A percentile compares a stretch with the other conserved stretches of the same genome.
Conservation (phyloP, 2,888 invertebrate species). For the Clunio marinus region DNA sequence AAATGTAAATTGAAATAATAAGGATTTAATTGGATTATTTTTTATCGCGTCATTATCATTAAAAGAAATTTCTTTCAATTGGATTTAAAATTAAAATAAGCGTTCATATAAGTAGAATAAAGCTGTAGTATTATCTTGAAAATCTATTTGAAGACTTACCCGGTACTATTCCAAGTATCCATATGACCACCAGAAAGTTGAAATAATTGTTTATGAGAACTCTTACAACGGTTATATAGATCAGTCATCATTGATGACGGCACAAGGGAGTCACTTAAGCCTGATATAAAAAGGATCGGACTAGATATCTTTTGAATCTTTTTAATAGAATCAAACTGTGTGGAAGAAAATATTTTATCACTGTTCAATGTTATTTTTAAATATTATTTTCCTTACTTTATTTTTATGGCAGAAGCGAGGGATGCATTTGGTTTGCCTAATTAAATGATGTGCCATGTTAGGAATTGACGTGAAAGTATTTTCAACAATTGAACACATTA, state of each 20-base stretch:
- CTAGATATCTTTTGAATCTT: conserved; percentile 70
- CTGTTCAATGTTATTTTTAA: no score
- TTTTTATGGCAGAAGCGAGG: conserved; percentile 86
- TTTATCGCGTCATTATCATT: no score
- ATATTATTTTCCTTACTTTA: no score
- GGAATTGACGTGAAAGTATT: conserved; percentile 95
- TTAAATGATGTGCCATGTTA: conserved; percentile 79
- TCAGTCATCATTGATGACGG: conserved; percentile 87
- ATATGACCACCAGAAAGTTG: conserved; percentile 82
- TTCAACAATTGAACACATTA: conserved; percentile 85
- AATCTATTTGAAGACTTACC: conserved; percentile 42
- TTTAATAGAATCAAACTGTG: conserved; percentile 65
- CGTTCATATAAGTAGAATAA: no score
- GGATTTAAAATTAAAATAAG: no score
- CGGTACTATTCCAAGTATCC: conserved; percentile 65
- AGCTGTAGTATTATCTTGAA: no score
- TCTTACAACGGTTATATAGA: conserved; percentile 69
- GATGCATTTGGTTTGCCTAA: conserved; percentile 64
- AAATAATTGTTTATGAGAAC: conserved; percentile 70
- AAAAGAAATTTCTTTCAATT: no score
- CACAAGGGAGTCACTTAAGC: conserved; percentile 78
- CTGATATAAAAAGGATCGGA: conserved; percentile 84
- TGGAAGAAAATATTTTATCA: conserved; percentile 48
- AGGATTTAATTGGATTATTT: no score
- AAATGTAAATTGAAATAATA: no score